Base-by-base conservation (phyloP, 2,888 invertebrate species). In the Drosophila neonasuta region DNA sequence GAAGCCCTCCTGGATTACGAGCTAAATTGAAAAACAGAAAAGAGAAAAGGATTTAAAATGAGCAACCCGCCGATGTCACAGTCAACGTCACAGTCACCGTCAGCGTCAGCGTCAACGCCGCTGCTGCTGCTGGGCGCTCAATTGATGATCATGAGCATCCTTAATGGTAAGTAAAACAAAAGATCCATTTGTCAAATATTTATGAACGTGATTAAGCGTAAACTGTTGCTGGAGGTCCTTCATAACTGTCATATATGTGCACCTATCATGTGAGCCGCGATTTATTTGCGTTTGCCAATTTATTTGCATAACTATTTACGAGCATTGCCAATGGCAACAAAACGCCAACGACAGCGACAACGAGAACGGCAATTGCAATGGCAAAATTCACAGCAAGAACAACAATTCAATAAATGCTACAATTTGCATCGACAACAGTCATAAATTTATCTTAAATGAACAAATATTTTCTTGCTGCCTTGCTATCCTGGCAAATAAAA, bases 391-490 rank as follows among this genome's bases (percentile, higher is more conserved):
- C 61, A 54, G 15, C 49, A 46, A 20, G 56, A 74, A 48, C 77
- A 80, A 66, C 76, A 77, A 86, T 76, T 75, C 86, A 84, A 82
- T 82, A 86, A 83, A 86, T 82, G 81, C 78, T 71, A 67, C 86
- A 86, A 82, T 82, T 82, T 82, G 85, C 81, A 81, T 65, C 72
- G 80, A 82, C 77, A 86, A 84, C 85, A 81, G 77, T 75, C 74
- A 82, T 87, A 86, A 83, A 83, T 86, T 77, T 86, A 86, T 77
- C 83, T 83, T 85, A 81, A 86, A 86, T 79, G 85, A 81, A 86
- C 82, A 86, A 85, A 83, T 79, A 83, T 79, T 85, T 83, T 77
- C 80, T 85, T 85, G 71, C 83, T 77, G 79, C 77, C 57, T 59
- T 75, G 78, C 71, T 60, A 78, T 65, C 56, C 67, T 11, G 58